Conservation (phyloP, 2,113 vertebrate species). For the Haliaeetus leucogaster region DNA sequence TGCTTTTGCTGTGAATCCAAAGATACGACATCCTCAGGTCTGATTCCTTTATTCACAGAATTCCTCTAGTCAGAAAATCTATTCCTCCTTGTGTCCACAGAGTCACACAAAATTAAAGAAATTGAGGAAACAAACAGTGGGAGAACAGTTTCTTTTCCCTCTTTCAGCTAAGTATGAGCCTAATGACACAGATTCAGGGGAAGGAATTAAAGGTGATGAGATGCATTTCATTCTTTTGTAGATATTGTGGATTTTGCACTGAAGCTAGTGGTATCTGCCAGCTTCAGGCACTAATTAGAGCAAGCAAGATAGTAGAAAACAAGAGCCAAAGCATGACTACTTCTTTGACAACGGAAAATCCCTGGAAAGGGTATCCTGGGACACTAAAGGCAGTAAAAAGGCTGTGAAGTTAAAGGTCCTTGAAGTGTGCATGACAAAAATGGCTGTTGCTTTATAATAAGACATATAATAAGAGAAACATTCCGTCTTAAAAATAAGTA, state of each 20-base stretch:
- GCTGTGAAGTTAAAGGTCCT: neutral
- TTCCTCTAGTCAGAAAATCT: neutral
- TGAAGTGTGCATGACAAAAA: neutral
- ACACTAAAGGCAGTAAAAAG: neutral
- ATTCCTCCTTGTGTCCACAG: neutral
- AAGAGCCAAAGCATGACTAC: neutral
- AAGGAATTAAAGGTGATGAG: neutral
- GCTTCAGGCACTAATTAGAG: neutral
- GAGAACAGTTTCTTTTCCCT: neutral
- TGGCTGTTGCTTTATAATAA: neutral
- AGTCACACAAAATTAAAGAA: neutral
- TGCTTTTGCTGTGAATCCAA: neutral
- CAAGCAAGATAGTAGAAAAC: neutral
- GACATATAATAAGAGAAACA: neutral
- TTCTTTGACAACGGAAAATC: neutral
- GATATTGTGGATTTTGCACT: neutral
- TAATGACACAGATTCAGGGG: neutral
- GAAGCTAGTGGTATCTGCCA: neutral
- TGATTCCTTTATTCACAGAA: neutral
- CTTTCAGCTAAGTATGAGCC: neutral
- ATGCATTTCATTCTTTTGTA: neutral
- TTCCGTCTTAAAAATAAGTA: neutral
- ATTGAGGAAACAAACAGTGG: neutral
- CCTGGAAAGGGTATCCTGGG: neutral
- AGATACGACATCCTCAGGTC: neutral